phyloP scores from a whole-genome alignment of 1,140 invertebrate genomes.

The Megathymus violae region DNA sequence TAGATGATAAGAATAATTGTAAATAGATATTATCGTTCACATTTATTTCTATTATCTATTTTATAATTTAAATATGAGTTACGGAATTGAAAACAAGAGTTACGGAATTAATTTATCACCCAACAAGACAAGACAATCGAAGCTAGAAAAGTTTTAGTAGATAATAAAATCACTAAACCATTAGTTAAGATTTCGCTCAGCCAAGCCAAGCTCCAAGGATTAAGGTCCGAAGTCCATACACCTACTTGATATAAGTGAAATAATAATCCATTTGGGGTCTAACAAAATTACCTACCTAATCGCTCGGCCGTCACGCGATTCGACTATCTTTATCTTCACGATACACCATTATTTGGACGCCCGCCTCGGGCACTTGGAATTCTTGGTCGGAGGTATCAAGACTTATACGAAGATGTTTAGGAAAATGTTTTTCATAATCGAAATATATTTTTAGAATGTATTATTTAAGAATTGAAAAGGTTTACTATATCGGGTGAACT shows the following conservation, averaged over 20 bases:
- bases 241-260: conserved; percentile 46
- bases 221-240: conserved; percentile 30
- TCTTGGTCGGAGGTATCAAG: conserved; percentile 45
- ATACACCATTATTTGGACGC: conserved; percentile 63
- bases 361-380: conserved; percentile 62
- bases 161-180: neutral
- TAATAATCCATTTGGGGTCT: conserved; percentile 55
- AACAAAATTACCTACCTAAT: conserved; percentile 74
- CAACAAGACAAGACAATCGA: neutral
- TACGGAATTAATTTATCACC: neutral
- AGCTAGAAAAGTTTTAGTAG: neutral
- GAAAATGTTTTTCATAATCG: conserved; percentile 4
- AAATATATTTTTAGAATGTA: neutral
- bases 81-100: too few relatives aligned
- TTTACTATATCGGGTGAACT: too few relatives aligned
- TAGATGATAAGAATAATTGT: neutral
- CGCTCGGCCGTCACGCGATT: conserved; percentile 71
- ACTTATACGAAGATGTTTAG: conserved; percentile 24
- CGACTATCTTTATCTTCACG: conserved; percentile 71
- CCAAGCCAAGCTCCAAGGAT: conserved; percentile 14
- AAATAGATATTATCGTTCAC: too few relatives aligned
- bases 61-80: too few relatives aligned
- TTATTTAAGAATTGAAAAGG: too few relatives aligned
- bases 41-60: too few relatives aligned
- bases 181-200: neutral